A percentile compares a stretch with the other conserved stretches of the same genome.
Evolutionary conservation across 2,797 vertebrate genomes (phyloP).

Genomic region (Siniperca obscura): DNA sequence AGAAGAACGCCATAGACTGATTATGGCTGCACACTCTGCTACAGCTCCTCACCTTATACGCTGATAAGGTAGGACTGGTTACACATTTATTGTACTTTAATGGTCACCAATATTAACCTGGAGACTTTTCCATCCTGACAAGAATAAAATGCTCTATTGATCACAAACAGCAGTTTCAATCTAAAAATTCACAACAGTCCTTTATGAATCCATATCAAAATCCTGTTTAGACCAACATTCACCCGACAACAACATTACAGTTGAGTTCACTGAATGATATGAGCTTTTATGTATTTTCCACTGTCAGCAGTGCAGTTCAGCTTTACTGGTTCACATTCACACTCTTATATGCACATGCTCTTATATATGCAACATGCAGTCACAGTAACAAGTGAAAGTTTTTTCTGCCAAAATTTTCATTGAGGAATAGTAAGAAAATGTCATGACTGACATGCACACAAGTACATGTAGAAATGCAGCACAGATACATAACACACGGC

Average conservation of each 20-base stretch:
- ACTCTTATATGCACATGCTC: not conserved
- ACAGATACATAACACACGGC: constrained; percentile 10
- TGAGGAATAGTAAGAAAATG: not conserved
- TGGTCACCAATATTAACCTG: not conserved
- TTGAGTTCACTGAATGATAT: not conserved
- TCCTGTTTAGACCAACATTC: not conserved
- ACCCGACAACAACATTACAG: not conserved
- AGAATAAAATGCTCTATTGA: not conserved
- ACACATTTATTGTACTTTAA: not conserved
- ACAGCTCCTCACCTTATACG: too few species aligned
- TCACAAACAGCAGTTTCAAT: not conserved
- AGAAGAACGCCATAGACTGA: too few species aligned
- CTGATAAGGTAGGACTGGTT: not conserved
- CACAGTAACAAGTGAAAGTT: not conserved
- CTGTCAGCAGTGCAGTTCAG: not conserved
- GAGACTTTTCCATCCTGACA: not conserved
- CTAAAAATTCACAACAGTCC: not conserved
- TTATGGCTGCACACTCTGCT: too few species aligned
- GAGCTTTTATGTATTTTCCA: not conserved
- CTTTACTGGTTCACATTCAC: not conserved
- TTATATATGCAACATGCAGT: constrained; percentile 9
- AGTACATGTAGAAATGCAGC: constrained; percentile 12
- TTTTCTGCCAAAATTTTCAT: constrained; percentile 8
- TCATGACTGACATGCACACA: not conserved
- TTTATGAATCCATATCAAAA: not conserved